These are phyloP conservation scores for Dicrurus megarhynchus DNA, from an alignment of 2,113 vertebrate genomes.

Conservation along the genomic window DNA sequence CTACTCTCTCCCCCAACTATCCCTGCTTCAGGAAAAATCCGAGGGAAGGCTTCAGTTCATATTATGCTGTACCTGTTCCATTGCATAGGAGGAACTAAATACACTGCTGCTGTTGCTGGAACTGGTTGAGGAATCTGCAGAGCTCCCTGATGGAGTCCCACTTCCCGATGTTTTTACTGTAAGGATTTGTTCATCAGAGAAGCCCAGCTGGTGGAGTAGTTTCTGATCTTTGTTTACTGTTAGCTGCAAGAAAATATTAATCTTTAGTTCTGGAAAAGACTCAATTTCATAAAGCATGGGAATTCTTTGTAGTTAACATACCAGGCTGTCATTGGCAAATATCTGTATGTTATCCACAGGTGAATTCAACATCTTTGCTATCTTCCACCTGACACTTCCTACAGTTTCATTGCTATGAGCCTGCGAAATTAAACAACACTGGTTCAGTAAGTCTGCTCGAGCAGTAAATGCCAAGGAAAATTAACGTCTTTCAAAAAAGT, in stretches of 20 bases:
- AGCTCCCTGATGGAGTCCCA: slow-evolving; percentile 93
- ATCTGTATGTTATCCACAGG: slow-evolving; percentile 98
- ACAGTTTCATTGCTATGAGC: slow-evolving; percentile 98
- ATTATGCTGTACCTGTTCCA: slow-evolving; percentile 85
- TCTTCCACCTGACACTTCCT: slow-evolving; percentile 96
- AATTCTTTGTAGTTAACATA: slow-evolving; percentile 66
- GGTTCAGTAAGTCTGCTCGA: not conserved
- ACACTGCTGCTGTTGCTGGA: slow-evolving; percentile 84
- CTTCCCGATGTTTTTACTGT: slow-evolving; percentile 95
- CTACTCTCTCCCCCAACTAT: not conserved
- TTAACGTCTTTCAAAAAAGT: not conserved
- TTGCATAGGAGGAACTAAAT: slow-evolving; percentile 91
- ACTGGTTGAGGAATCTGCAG: slow-evolving; percentile 88
- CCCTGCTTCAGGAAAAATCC: not conserved
- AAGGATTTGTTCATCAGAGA: slow-evolving; percentile 92
- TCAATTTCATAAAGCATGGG: not conserved
- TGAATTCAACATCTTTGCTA: slow-evolving; percentile 93
- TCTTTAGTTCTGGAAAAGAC: not conserved
- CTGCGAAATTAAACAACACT: slow-evolving; percentile 69
- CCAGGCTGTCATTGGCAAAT: slow-evolving; percentile 97
- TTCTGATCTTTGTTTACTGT: slow-evolving; percentile 98
- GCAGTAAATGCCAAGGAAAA: not conserved
- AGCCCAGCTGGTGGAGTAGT: slow-evolving; percentile 94
- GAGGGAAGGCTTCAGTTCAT: not conserved
- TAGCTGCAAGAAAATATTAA: slow-evolving; percentile 76